Evolutionary conservation across 1,140 invertebrate genomes (phyloP), one percentile per base, ranked within the genome.

Genomic region (Scaptomyza hsui): DNA sequence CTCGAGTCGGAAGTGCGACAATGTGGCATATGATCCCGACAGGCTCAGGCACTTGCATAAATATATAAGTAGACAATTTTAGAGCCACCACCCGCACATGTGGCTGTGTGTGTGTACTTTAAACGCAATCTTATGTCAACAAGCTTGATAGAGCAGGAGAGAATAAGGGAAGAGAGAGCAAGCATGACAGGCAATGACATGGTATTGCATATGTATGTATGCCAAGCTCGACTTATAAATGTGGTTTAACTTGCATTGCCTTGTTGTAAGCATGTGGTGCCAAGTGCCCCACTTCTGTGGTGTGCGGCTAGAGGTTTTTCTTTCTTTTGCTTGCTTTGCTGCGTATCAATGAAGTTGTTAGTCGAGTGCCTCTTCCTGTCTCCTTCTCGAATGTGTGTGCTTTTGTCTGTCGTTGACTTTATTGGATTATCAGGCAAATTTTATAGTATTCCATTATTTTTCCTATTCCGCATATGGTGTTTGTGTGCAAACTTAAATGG

Each of bases 101-200:
- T 44, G 49, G 64, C 24, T 29, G 24, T 18, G 10, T 10, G 26
- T 29, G 55, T 35, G 47, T 75, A 75, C 82, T 88, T 88, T 88
- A 88, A 88, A 88, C 82, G 78, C 83, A 88, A 82, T 82, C 82
- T 72, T 82, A 88, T 82, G 82, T 88, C 82, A 88, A 88, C 81
- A 85, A 75, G 73, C 73, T 1, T n/a, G 32, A 37, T 37, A 37
- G 32, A 37, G 12, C 63, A 83, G 60, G 47, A 24, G 52, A 61
- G 61, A 49, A 32, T 32, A 19, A 48, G 29, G 21, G 12, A 48
- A 37, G 9, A 12, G 42, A 15, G 2, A 4, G n/a, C 12, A 10
- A 29, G n/a, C 9, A 9, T 29, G 49, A 18, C 73, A 64, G 26
- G 13, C 60, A 57, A 4, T 55, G 45, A 64, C 63, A 71, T 37